phyloP scores from a whole-genome alignment of 1,140 invertebrate species.

The Pachypsylla venusta region DNA sequence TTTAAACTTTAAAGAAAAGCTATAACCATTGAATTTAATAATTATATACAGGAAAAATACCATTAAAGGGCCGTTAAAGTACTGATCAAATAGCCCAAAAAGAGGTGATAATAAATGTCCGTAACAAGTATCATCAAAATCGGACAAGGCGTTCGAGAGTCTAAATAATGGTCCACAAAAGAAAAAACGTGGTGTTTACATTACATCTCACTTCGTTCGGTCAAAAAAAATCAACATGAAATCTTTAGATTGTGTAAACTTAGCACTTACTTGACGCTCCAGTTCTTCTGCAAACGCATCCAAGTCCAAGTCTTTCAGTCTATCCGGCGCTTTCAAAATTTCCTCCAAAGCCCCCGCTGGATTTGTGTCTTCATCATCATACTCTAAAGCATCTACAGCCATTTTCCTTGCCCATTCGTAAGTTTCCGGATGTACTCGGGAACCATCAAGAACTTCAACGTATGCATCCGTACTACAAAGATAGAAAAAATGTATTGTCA shows the following conservation, averaged over 20 bases:
- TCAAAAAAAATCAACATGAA: too few species aligned
- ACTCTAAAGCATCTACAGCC: slow-evolving; percentile 97
- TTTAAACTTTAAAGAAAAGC: too few species aligned
- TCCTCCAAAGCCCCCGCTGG: slow-evolving; percentile 93
- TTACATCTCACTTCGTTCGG: too few species aligned
- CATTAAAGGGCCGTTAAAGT: too few species aligned
- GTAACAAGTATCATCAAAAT: slow-evolving; percentile 1
- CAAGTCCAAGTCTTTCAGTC: slow-evolving; percentile 90
- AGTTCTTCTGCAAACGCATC: slow-evolving; percentile 98
- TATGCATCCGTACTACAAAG: slow-evolving; percentile 68
- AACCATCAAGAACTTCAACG: slow-evolving; percentile 93
- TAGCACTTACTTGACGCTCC: slow-evolving; percentile 58
- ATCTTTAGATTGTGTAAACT: neutral
- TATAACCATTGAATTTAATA: too few species aligned
- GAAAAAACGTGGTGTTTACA: too few species aligned
- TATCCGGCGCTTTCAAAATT: slow-evolving; percentile 87
- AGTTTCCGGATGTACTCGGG: slow-evolving; percentile 95
- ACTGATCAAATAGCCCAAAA: neutral
- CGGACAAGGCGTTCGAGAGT: too few species aligned
- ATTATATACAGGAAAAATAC: too few species aligned
- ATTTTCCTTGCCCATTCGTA: slow-evolving; percentile 99
- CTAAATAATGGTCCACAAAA: too few species aligned
- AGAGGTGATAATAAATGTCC: slow-evolving; percentile 18
- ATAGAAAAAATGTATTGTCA: too few species aligned
- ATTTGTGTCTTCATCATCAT: slow-evolving; percentile 87